Percentiles rank a stretch among this genome's conserved stretches.
Conservation (phyloP, 2,113 vertebrate species). For the Corythoichthys haematopterus region DNA sequence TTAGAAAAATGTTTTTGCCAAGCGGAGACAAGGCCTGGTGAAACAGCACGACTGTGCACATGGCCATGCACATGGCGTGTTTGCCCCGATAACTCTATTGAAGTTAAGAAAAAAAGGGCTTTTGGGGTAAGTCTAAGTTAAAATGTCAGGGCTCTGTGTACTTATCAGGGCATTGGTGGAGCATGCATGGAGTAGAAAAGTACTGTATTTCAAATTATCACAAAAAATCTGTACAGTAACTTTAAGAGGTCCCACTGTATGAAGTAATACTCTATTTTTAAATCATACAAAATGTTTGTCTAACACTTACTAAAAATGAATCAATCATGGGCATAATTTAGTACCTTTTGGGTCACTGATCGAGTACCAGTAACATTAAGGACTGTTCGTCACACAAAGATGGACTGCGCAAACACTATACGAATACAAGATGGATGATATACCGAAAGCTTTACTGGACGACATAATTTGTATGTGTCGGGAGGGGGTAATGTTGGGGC, state of each 20-base stretch:
- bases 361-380: background rate
- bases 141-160: no score
- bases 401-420: background rate
- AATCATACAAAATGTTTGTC: background rate
- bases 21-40: no score
- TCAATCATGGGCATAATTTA: background rate
- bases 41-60: no score
- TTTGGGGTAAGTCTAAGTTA: no score
- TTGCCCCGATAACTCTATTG: no score
- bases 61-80: no score
- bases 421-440: background rate
- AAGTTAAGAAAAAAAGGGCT: no score
- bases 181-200: no score
- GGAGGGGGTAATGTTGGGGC: slow-evolving; percentile 21
- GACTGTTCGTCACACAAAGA: background rate
- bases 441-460: slow-evolving; percentile 7
- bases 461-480: slow-evolving; percentile 22
- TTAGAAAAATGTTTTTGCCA: no score
- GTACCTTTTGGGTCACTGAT: background rate
- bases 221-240: background rate
- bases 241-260: background rate
- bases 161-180: no score
- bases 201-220: background rate
- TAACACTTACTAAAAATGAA: background rate
- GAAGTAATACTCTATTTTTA: background rate